Conservation (phyloP, 2,888 invertebrate species). For the Megastigmus dorsalis region DNA sequence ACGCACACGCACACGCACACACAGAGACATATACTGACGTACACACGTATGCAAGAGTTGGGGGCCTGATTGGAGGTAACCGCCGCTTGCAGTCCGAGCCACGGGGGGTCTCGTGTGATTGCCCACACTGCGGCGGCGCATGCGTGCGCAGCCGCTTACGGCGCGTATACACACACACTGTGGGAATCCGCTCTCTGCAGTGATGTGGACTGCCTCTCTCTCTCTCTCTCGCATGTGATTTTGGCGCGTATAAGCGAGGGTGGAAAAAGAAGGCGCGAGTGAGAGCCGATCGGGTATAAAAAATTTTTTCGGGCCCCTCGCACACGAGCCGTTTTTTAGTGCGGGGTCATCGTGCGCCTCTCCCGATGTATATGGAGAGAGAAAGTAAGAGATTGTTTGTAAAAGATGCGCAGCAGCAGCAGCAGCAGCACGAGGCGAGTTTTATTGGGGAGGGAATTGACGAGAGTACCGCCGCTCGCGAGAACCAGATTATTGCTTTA, state of each 20-base stretch:
- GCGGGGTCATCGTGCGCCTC: conserved; percentile 36
- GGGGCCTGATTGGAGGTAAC: conserved; percentile 13
- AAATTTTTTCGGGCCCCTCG: neutral
- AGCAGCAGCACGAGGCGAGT: neutral
- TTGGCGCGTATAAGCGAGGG: neutral
- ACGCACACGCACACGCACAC: too few species aligned
- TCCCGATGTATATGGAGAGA: neutral
- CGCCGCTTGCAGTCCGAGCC: too few species aligned
- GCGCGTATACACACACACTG: too few species aligned
- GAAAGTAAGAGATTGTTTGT: too few species aligned
- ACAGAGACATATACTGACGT: too few species aligned
- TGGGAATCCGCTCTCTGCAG: too few species aligned
- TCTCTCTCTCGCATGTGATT: neutral
- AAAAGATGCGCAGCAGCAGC: too few species aligned
- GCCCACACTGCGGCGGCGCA: neutral
- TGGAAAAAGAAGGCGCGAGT: conserved; percentile 2
- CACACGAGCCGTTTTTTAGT: conserved; percentile 19
- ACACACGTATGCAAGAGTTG: too few species aligned
- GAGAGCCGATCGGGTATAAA: neutral
- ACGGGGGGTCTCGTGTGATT: conserved; percentile 33
- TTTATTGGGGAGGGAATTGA: neutral
- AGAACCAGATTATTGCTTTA: neutral
- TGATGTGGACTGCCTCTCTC: too few species aligned
- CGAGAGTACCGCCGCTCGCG: too few species aligned
- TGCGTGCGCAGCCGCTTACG: conserved; percentile 12